Conservation (phyloP, 2,113 vertebrate genomes). For the Azemiops feae region DNA sequence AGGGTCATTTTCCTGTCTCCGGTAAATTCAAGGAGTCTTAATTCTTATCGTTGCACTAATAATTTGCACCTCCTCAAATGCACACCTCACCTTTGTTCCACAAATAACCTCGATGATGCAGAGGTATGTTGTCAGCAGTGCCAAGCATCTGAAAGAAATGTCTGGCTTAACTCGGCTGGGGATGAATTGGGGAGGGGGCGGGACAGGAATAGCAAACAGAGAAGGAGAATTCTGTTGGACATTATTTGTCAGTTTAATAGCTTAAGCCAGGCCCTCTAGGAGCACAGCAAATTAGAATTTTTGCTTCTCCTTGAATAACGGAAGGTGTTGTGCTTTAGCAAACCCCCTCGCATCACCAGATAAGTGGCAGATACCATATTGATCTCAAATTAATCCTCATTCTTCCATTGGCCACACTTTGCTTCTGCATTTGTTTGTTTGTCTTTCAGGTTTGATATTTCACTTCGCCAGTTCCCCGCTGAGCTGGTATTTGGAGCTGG, state of each 20-base stretch:
- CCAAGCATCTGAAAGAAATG: not conserved
- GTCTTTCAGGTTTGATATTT: conserved; percentile 29
- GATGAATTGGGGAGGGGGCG: not conserved
- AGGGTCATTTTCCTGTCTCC: not conserved
- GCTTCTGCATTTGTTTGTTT: conserved; percentile 6
- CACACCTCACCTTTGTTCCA: not conserved
- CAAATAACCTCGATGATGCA: not conserved
- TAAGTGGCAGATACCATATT: conserved; percentile 14
- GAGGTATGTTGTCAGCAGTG: not conserved
- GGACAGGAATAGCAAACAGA: not conserved
- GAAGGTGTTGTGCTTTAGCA: not conserved
- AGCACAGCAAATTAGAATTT: not conserved
- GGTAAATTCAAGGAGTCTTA: not conserved
- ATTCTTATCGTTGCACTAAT: not conserved
- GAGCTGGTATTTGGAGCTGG: conserved; percentile 33
- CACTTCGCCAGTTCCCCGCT: conserved; percentile 34
- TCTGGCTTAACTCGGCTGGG: not conserved
- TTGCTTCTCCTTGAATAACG: not conserved
- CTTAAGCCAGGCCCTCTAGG: not conserved
- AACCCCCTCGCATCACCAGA: not conserved
- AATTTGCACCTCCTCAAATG: not conserved
- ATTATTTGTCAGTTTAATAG: not conserved
- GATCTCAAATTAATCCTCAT: not conserved
- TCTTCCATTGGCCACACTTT: not conserved
- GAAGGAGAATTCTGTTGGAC: not conserved